Base-by-base conservation (phyloP, 2,113 vertebrate species). In the Symphodus melops region DNA sequence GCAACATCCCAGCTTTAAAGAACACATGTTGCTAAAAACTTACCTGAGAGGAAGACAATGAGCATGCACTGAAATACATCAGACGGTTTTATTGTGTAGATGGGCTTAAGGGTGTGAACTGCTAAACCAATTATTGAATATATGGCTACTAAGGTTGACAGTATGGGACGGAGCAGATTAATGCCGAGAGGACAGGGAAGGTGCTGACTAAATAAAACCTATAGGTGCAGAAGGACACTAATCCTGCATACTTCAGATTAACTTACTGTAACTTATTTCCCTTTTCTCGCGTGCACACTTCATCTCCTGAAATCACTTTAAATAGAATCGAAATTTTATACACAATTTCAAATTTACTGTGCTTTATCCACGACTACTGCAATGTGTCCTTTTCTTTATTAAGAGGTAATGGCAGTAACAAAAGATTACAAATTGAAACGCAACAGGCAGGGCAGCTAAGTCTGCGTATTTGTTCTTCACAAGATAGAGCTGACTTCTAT, bases 401-500 rank as follows among this genome's bases (percentile, higher is more conserved):
- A 72, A 64, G 21, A n/a, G 1, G 9, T 54, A 53, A 71, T 20
- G 33, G 46, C 48, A 70, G 25, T 12, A 41, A 25, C 23, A 71
- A 74, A 33, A 60, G 25, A 36, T 55, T 60, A 3, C 21, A 56
- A 72, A 84, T 58, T 70, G 3, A 78, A 78, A 81, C 2, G 60
- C 82, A 90, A 86, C 79, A 88, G 82, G 77, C 79, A 14, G 78
- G 57, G 61, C 80, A 69, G 69, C 72, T 60, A 55, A 59, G 66
- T 23, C 54, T 78, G 36, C 68, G 72, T 81, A 56, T 92, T 89
- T 91, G 82, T 81, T 82, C 78, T 71, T 68, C 70, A 74, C 75
- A 84, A 89, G 83, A 88, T 84, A 81, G 72, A 77, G 84, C 71
- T 85, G 88, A 67, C 88, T 89, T 79, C 74, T 93, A 94, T 93